These are phyloP conservation scores for Bothrops alternatus DNA, from an alignment of 2,797 vertebrate species.

Conservation along the genomic window DNA sequence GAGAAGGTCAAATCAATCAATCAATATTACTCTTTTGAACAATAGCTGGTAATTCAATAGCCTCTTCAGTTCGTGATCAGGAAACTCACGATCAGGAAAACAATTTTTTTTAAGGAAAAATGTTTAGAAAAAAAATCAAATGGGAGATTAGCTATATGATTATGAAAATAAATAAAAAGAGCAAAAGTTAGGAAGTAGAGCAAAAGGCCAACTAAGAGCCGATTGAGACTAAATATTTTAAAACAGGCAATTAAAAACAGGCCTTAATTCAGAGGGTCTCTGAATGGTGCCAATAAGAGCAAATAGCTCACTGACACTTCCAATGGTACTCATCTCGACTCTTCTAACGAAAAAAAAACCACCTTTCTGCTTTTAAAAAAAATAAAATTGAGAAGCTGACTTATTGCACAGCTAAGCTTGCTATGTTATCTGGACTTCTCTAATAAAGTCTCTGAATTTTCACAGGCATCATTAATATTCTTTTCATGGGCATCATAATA, in stretches of 20 bases:
- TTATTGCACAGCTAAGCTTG: background rate
- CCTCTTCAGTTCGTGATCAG: background rate
- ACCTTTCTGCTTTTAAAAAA: background rate
- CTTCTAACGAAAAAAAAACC: background rate
- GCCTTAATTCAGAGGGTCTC: background rate
- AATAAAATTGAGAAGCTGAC: background rate
- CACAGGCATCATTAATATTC: background rate
- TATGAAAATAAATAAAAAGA: background rate
- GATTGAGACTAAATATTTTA: background rate
- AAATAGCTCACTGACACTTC: background rate
- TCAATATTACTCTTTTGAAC: background rate
- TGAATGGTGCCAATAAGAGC: background rate
- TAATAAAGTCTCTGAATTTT: background rate
- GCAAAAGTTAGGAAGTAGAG: background rate
- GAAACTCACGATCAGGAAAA: background rate
- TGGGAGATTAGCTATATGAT: background rate
- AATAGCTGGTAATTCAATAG: background rate
- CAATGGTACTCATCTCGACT: background rate
- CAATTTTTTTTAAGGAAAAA: background rate
- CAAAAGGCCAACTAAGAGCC: background rate
- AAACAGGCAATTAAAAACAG: background rate
- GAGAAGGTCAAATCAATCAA: background rate
- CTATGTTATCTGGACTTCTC: background rate
- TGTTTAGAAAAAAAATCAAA: background rate
- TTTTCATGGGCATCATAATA: background rate